A percentile compares a stretch with the other conserved stretches of the same genome.
These are phyloP conservation scores for Gobio gobio DNA, from an alignment of 2,113 vertebrate species.

Conservation along the genomic window DNA sequence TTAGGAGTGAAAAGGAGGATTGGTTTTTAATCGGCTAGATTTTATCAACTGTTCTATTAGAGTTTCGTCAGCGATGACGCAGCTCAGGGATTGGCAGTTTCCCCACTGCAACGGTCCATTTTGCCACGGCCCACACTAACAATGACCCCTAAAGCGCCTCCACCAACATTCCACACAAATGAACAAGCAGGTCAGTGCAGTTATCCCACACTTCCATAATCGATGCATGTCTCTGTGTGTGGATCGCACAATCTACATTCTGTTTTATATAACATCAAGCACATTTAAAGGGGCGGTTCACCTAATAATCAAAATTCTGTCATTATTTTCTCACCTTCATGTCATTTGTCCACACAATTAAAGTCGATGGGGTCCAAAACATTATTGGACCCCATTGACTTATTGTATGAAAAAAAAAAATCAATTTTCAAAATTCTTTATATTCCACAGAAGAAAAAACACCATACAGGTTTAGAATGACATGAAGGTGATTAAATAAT, in stretches of 20 bases:
- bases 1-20: constrained; percentile 22
- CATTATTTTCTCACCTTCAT: not conserved
- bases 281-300: constrained; percentile 7
- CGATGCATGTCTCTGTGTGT: constrained; percentile 60
- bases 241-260: constrained; percentile 12
- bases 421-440: too few species aligned
- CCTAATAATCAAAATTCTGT: not conserved
- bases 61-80: not conserved
- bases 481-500: not conserved
- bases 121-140: constrained; percentile 64
- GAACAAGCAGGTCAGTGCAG: constrained; percentile 74
- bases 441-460: too few species aligned
- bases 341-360: not conserved
- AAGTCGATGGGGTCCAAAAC: too few species aligned
- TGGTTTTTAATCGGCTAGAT: constrained; percentile 37
- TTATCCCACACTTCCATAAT: constrained; percentile 61
- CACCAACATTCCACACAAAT: constrained; percentile 70
- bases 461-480: not conserved
- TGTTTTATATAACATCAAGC: constrained; percentile 25
- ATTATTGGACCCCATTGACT: too few species aligned
- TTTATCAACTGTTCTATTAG: constrained; percentile 10
- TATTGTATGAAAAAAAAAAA: too few species aligned
- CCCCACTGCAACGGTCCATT: constrained; percentile 61
- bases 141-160: constrained; percentile 75
- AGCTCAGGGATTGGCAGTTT: constrained; percentile 27